Base-by-base conservation (phyloP, 2,888 invertebrate species). In the Drosophila algonquin region DNA sequence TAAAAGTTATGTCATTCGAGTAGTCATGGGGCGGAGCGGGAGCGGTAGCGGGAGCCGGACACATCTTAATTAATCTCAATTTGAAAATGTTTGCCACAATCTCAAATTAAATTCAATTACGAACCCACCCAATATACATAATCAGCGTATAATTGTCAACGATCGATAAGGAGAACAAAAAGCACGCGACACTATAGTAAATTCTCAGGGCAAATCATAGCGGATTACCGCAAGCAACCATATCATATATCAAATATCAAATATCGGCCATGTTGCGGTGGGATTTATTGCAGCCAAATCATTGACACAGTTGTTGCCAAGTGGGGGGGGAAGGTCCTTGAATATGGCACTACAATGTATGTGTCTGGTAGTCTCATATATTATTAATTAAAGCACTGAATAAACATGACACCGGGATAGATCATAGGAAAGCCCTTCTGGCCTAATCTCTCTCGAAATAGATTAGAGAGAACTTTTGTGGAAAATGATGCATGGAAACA, bases 71-170 rank as follows among this genome's bases (percentile, higher is more conserved):
- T 81, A 87, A 79, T 60, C 51, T 69, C 61, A 74, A 78, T 74
- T 82, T 54, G 55, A 60, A 61, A 64, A 57, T 56, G 51, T 62
- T 40, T 65, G 32, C 18, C 67, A 50, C 70, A 52, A 61, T 75
- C 61, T 63, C 46, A 74, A 78, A 83, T 83, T 85, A 78, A 86
- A 80, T 78, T 76, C 78, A 83, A 88, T 86, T 81, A 75, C 52
- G 7, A n/a, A 40, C 14, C 40, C 21, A 21, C 27, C 56, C 68
- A 51, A 64, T 71, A 57, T 53, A 61, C 69, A 73, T 77, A 80
- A 82, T 85, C 77, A 63, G 53, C 63, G 27, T 44, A 40, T 74
- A 61, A 53, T 61, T 55, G 55, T 8, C 8, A 21, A 68, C 79
- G 40, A 69, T 77, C 75, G 73, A 79, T 81, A 63, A 57, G 65